Percentiles rank a stretch among this genome's conserved stretches.
Conservation (phyloP, 2,113 vertebrate genomes). For the Tachycineta bicolor region DNA sequence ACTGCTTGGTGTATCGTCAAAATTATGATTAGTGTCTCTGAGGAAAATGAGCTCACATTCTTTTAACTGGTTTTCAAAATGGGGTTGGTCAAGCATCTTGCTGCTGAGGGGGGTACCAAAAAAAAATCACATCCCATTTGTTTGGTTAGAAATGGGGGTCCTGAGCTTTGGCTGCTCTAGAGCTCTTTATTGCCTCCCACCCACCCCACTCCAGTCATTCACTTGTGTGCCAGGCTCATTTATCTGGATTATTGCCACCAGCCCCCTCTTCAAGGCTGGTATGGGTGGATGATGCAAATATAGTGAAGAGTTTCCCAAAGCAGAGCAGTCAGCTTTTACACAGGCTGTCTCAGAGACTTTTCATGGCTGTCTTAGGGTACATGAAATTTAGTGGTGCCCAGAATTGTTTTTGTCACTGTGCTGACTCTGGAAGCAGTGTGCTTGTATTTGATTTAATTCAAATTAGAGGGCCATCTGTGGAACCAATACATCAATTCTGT, state of each 20-base stretch:
- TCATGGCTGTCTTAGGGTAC: background rate
- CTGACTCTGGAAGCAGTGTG: background rate
- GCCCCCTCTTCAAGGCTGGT: background rate
- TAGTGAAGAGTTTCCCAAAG: background rate
- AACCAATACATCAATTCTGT: background rate
- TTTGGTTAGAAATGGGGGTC: background rate
- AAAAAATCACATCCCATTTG: background rate
- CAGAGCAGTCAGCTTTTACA: background rate
- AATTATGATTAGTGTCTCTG: background rate
- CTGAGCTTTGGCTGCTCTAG: background rate
- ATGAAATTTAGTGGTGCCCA: background rate
- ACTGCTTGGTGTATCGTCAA: background rate
- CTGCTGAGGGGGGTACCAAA: background rate
- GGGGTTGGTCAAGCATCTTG: background rate
- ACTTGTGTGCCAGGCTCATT: background rate
- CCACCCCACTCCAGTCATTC: fast-evolving
- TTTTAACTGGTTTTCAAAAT: background rate
- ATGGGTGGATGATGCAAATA: fast-evolving
- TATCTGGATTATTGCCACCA: fast-evolving
- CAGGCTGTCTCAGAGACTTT: fast-evolving
- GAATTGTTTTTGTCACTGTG: background rate
- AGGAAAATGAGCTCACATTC: background rate
- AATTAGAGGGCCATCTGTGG: background rate
- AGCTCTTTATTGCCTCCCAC: background rate
- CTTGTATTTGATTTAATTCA: background rate